Conservation (phyloP, 2,113 vertebrate species). For the Psilopsiagon aymara region DNA sequence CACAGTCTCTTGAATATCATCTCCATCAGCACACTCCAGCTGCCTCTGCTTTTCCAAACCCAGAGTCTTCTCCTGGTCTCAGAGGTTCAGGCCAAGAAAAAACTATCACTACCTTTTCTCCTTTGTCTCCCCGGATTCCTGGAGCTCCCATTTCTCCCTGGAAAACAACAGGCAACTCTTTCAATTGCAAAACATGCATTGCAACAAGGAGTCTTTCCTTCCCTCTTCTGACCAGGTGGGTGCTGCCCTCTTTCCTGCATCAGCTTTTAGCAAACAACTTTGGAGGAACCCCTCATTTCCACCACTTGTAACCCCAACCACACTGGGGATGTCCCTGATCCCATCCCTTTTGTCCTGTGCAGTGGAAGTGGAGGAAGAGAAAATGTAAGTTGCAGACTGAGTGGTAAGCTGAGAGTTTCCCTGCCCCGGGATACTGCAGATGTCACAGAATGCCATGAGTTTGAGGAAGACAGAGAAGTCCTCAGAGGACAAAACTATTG, state of each 20-base stretch:
- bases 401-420: not conserved
- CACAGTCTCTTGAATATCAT: not conserved
- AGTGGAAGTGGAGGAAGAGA: not conserved
- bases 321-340: not conserved
- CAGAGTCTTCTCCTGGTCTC: not conserved
- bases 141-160: slow-evolving; percentile 68
- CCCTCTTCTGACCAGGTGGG: not conserved
- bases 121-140: slow-evolving; percentile 49
- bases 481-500: not conserved
- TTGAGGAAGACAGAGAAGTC: not conserved
- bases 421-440: not conserved
- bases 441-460: not conserved
- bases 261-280: not conserved
- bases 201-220: not conserved
- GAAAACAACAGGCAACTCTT: not conserved
- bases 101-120: slow-evolving; percentile 42
- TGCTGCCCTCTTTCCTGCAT: not conserved
- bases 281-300: not conserved
- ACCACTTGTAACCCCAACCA: not conserved
- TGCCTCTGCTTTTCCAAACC: not conserved
- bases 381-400: not conserved
- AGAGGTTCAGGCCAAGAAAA: not conserved
- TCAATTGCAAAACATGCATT: not conserved
- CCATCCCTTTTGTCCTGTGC: fast-evolving
- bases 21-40: not conserved